Percentiles rank a stretch among this genome's conserved stretches.
Evolutionary conservation across 2,797 vertebrate species (phyloP).

Genomic region (Helarctos malayanus): DNA sequence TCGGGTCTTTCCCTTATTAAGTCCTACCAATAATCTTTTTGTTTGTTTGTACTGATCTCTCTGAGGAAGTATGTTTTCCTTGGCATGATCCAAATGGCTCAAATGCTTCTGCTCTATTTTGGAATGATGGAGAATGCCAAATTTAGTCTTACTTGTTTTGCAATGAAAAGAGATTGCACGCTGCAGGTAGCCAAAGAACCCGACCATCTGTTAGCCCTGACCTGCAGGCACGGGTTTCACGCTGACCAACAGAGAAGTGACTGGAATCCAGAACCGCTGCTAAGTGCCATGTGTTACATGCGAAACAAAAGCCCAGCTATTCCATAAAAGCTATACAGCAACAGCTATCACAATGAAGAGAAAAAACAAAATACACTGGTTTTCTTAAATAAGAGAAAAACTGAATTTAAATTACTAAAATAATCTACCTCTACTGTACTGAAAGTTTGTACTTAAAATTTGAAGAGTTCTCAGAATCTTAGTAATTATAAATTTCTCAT

Average conservation of each 20-base stretch:
- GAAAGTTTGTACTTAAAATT: background rate
- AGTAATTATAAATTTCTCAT: background rate
- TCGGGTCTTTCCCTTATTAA: conserved; percentile 58
- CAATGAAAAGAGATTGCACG: background rate
- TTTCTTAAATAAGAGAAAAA: background rate
- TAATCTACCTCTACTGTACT: background rate
- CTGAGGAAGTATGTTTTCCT: conserved; percentile 31
- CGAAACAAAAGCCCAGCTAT: background rate
- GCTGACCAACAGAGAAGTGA: background rate
- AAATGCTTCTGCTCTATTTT: conserved; percentile 58
- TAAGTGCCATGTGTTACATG: background rate
- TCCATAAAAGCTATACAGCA: background rate
- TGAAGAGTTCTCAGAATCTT: background rate
- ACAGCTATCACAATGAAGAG: background rate
- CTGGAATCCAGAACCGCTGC: conserved; percentile 1
- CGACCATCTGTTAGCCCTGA: background rate
- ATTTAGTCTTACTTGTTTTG: conserved; percentile 7
- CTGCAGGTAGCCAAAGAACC: background rate
- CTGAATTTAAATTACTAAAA: background rate
- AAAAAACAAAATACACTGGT: background rate
- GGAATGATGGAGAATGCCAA: background rate
- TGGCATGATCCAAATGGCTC: conserved; percentile 42
- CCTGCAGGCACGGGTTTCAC: background rate
- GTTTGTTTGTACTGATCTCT: background rate
- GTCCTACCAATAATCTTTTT: conserved; percentile 7